phyloP scores from a whole-genome alignment of 1,140 invertebrate species.

The Achroia grisella region DNA sequence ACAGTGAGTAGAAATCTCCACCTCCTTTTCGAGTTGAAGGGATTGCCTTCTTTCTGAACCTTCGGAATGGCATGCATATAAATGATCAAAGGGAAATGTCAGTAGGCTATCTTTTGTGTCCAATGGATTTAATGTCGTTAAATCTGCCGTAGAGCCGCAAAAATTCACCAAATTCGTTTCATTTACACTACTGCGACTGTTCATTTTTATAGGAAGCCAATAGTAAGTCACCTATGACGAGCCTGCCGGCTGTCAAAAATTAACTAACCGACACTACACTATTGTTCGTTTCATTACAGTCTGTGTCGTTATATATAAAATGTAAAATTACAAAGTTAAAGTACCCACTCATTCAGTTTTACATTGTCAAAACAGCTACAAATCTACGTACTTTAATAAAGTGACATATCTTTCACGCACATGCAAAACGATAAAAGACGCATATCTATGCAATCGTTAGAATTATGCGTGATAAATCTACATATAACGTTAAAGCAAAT shows the following conservation, averaged over 20 bases:
- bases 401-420: slow-evolving; percentile 62
- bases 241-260: slow-evolving; percentile 63
- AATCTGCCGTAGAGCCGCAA: slow-evolving; percentile 30
- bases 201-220: slow-evolving; percentile 58
- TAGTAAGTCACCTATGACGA: slow-evolving; percentile 44
- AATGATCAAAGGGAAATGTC: slow-evolving; percentile 62
- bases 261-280: slow-evolving; percentile 41
- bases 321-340: slow-evolving; percentile 17
- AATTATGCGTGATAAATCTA: slow-evolving; percentile 11
- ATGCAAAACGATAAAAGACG: slow-evolving; percentile 56
- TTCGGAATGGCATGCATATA: slow-evolving; percentile 59
- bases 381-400: slow-evolving; percentile 34
- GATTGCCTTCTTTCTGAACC: slow-evolving; percentile 32
- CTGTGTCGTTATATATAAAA: slow-evolving; percentile 18
- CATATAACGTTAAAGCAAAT: slow-evolving; percentile 19
- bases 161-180: slow-evolving; percentile 65
- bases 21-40: slow-evolving; percentile 40
- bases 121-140: slow-evolving; percentile 46
- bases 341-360: slow-evolving; percentile 23
- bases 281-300: slow-evolving; percentile 51
- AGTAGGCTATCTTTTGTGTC: slow-evolving; percentile 54
- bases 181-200: slow-evolving; percentile 63
- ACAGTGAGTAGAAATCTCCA: slow-evolving; percentile 39
- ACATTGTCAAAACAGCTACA: slow-evolving; percentile 49
- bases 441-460: slow-evolving; percentile 31